These are phyloP conservation scores for Capromys pilorides DNA, from an alignment of 2,797 vertebrate genomes.

Conservation along the genomic window DNA sequence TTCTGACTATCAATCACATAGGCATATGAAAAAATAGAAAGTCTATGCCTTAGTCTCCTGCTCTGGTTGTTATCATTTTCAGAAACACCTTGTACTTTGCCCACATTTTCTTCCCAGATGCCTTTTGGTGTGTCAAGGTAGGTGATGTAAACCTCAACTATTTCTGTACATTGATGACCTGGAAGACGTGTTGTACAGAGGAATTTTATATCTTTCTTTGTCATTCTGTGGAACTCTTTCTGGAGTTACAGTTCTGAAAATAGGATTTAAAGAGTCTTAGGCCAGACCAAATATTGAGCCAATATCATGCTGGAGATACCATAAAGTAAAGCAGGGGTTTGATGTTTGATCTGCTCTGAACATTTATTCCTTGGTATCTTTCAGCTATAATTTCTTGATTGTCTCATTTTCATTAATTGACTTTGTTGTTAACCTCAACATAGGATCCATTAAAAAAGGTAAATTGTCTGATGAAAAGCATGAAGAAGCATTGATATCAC, in stretches of 20 bases:
- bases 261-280: background rate
- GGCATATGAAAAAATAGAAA: slow-evolving; percentile 46
- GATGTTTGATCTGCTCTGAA: background rate
- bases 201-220: slow-evolving; percentile 36
- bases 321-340: slow-evolving; percentile 28
- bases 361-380: slow-evolving; percentile 10
- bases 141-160: slow-evolving; percentile 18
- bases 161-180: slow-evolving; percentile 8
- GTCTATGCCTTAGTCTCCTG: background rate
- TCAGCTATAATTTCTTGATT: slow-evolving; percentile 56
- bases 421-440: slow-evolving; percentile 36
- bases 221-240: background rate
- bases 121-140: slow-evolving; percentile 13
- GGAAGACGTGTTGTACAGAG: slow-evolving; percentile 21
- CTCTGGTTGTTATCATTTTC: background rate
- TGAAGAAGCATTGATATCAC: slow-evolving; percentile 37
- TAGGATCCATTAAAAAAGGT: slow-evolving; percentile 41
- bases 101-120: background rate
- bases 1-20: slow-evolving; percentile 29
- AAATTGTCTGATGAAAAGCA: slow-evolving; percentile 60
- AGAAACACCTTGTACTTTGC: slow-evolving; percentile 42
- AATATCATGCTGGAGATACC: background rate
- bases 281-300: slow-evolving; percentile 20
- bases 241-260: background rate
- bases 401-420: slow-evolving; percentile 66